Evolutionary conservation across 1,140 invertebrate genomes (phyloP).

Genomic region (Steinernema khuongi): DNA sequence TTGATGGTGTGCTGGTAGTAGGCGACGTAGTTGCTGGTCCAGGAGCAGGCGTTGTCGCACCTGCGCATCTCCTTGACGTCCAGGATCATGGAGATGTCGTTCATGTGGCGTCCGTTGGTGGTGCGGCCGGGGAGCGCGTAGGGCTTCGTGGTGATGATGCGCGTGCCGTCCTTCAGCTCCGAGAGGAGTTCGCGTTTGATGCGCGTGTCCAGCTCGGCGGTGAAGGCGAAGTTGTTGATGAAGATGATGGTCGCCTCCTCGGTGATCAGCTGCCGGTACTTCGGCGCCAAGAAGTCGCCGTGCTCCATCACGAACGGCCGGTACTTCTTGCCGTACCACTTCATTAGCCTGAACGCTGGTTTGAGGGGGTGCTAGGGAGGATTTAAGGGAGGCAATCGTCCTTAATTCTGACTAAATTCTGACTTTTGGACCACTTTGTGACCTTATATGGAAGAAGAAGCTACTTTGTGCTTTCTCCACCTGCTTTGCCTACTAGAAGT

Average conservation of each 20-base stretch:
- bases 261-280: slow-evolving; percentile 52
- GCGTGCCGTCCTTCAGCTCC: slow-evolving; percentile 49
- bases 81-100: slow-evolving; percentile 50
- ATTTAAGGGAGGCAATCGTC: no score
- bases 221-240: slow-evolving; percentile 57
- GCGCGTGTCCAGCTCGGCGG: slow-evolving; percentile 46
- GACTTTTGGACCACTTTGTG: no score
- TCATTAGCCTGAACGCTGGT: slow-evolving; percentile 45
- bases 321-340: slow-evolving; percentile 49
- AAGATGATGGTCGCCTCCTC: slow-evolving; percentile 57
- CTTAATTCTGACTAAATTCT: no score
- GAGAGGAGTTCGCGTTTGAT: slow-evolving; percentile 49
- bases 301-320: slow-evolving; percentile 42
- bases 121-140: slow-evolving; percentile 33
- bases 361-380: background rate
- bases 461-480: no score
- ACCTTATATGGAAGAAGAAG: no score
- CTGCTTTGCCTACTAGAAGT: no score
- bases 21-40: slow-evolving; percentile 52
- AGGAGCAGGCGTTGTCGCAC: slow-evolving; percentile 49
- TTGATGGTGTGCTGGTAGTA: slow-evolving; percentile 56
- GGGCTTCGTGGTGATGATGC: slow-evolving; percentile 52
- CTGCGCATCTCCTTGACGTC: slow-evolving; percentile 47
- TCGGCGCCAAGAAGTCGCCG: slow-evolving; percentile 51
- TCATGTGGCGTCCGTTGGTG: slow-evolving; percentile 49